A percentile compares a stretch with the other conserved stretches of the same genome.
Evolutionary conservation across 1,140 invertebrate species (phyloP).

Genomic region (Drosophila pruinosa): DNA sequence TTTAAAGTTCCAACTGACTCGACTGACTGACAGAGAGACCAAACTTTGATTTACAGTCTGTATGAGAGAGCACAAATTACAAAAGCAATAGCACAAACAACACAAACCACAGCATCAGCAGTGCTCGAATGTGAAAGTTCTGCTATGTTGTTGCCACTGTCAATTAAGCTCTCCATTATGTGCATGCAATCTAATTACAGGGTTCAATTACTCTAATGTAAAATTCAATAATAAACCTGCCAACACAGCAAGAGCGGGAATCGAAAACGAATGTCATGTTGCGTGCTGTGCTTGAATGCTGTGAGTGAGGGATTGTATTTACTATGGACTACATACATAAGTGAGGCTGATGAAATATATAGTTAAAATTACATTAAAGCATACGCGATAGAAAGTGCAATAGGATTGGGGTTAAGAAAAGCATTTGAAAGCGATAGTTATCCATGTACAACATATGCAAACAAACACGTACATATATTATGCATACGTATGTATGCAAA

Average conservation of each 20-base stretch:
- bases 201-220: constrained; percentile 7
- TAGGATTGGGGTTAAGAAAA: constrained; percentile 5
- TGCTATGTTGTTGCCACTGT: constrained; percentile 13
- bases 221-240: constrained; percentile 42
- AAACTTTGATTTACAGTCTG: constrained; percentile 7
- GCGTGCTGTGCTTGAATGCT: background rate
- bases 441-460: background rate
- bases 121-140: constrained; percentile 33
- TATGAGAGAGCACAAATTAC: background rate
- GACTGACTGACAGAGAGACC: constrained; percentile 3
- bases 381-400: constrained; percentile 6
- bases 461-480: constrained; percentile 4
- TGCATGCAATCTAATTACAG: constrained; percentile 44
- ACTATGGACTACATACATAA: background rate
- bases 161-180: constrained; percentile 23
- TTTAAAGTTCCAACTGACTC: background rate
- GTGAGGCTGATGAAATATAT: constrained; percentile 31
- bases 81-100: background rate
- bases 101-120: background rate
- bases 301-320: background rate
- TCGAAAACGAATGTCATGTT: constrained; percentile 9
- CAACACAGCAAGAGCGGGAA: constrained; percentile 24
- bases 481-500: background rate
- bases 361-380: constrained; percentile 18
- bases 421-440: constrained; percentile 16